Conservation (phyloP, 2,797 vertebrate genomes). For the Propithecus deckenii region DNA sequence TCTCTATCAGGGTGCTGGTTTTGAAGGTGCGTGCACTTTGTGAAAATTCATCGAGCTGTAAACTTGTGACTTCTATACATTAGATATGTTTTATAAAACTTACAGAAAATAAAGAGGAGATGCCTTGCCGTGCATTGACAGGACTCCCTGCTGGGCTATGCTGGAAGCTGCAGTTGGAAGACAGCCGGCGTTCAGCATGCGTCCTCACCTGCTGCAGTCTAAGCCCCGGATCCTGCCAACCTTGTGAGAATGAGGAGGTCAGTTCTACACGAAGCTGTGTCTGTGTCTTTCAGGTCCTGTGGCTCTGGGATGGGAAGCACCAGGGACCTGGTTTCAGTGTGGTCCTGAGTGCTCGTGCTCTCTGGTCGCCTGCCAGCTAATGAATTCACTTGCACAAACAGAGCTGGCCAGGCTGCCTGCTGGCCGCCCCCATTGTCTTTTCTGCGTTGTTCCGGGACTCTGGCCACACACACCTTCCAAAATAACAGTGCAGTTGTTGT, state of each 20-base stretch:
- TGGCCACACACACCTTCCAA: slow-evolving; percentile 67
- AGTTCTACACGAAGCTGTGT: neutral
- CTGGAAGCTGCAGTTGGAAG: neutral
- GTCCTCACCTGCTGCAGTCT: neutral
- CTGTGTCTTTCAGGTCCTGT: neutral
- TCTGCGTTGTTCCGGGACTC: slow-evolving; percentile 40
- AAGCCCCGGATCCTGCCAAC: neutral
- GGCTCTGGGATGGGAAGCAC: neutral
- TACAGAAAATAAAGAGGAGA: neutral
- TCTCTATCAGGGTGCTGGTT: neutral
- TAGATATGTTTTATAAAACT: neutral
- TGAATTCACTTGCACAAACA: slow-evolving; percentile 1
- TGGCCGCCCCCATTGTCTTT: neutral
- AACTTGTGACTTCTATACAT: neutral
- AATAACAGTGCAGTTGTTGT: slow-evolving; percentile 85
- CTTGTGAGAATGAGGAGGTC: neutral
- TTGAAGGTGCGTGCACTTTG: neutral
- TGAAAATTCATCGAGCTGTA: neutral
- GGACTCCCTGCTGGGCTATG: neutral
- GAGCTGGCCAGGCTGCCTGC: neutral
- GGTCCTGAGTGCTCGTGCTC: rapidly evolving
- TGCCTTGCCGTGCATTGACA: neutral
- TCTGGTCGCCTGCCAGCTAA: neutral
- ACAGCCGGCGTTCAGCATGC: neutral
- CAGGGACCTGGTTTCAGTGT: neutral